Evolutionary conservation across 2,888 invertebrate species (phyloP), one percentile per base, ranked within the genome.

Genomic region (Cinara cedri): DNA sequence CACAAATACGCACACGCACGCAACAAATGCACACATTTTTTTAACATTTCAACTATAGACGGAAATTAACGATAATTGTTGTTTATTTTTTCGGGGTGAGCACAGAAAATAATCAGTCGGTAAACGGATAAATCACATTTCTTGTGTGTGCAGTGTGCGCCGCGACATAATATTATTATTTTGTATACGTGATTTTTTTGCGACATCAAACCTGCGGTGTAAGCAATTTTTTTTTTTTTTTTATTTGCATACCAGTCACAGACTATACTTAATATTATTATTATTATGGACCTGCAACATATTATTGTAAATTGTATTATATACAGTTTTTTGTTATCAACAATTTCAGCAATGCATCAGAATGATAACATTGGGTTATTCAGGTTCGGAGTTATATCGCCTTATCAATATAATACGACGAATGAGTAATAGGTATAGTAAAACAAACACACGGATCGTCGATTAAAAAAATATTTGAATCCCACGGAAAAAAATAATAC

Each of bases 51-150:
- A n/a, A 13, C 10, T 72, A 34, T 34, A 49, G 62, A 34, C 62
- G 19, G 34, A 72, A 72, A 62, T 72, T 26, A 19, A 72, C 57
- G 26, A 72, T 6, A 4, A 34, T 34, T 34, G 34, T 72, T 72
- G 60, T 72, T 72, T 72, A 34, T 49, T 72, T 4, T 34, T 62
- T 62, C 19, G 34, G 72, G 46, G 19, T 26, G 72, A 72, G 72
- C 55, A 60, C 24, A 3, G 13, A 24, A 60, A 60, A 72, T 68
- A 34, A 60, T 62, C 9, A 49, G 60, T n/a, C 0, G 46, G 19
- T 14, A 60, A n/a, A n/a, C n/a, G n/a, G 19, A 72, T 60, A 49
- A 62, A 60, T 26, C 19, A 26, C 49, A 10, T 72, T n/a, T 72
- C 14, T n/a, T n/a, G 26, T 19, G 1, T 16, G 60, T 13, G 11